Evolutionary conservation across 2,888 invertebrate genomes (phyloP).

Genomic region (Camptogramma bilineatum): DNA sequence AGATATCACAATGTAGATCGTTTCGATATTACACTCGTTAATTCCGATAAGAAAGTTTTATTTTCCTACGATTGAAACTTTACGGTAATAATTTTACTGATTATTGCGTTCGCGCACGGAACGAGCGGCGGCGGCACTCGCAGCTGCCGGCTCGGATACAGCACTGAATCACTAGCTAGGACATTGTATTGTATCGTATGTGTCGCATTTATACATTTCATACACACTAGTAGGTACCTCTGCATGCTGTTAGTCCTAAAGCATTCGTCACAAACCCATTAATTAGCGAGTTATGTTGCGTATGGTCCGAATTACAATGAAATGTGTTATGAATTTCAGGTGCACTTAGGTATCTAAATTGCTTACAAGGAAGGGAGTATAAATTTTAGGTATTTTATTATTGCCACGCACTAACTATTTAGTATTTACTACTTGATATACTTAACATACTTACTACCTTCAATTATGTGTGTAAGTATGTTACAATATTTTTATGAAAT

Average conservation of each 20-base stretch:
- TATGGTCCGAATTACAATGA: not conserved
- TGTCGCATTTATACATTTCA: not conserved
- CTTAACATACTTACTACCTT: too few relatives aligned
- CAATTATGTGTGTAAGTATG: too few relatives aligned
- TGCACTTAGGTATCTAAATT: too few relatives aligned
- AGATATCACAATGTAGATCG: constrained; percentile 42
- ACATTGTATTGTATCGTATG: constrained; percentile 29
- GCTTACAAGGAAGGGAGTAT: too few relatives aligned
- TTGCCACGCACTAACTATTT: too few relatives aligned
- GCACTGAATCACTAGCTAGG: constrained; percentile 40
- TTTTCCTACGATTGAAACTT: not conserved
- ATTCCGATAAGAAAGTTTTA: constrained; percentile 38
- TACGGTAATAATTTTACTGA: not conserved
- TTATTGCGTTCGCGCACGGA: not conserved
- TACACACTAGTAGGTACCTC: not conserved
- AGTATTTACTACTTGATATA: too few relatives aligned
- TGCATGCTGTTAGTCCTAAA: constrained; percentile 20
- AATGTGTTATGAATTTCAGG: not conserved
- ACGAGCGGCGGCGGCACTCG: constrained; percentile 17
- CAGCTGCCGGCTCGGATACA: constrained; percentile 24
- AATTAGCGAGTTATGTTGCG: not conserved
- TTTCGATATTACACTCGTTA: constrained; percentile 42
- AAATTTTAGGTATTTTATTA: too few relatives aligned
- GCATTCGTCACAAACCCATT: constrained; percentile 29
- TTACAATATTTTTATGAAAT: too few relatives aligned